Evolutionary conservation across 2,797 vertebrate species (phyloP).

Genomic region (Denticeps clupeoides): DNA sequence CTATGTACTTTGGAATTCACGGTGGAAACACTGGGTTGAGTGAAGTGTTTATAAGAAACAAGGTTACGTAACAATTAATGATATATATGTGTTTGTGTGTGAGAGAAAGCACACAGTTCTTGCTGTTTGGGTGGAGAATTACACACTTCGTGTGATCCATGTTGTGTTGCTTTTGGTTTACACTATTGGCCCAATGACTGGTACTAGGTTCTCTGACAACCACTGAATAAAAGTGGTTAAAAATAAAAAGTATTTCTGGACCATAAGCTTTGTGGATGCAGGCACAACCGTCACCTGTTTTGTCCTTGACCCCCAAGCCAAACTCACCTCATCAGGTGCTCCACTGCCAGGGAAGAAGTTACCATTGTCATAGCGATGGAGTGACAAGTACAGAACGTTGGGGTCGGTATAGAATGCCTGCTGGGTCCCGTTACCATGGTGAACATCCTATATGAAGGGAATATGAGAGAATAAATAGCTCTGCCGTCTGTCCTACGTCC

Average conservation of each 20-base stretch:
- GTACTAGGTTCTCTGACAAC: too few species aligned
- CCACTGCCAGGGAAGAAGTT: constrained; percentile 98
- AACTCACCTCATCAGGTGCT: constrained; percentile 79
- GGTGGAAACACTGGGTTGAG: too few species aligned
- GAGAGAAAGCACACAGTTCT: too few species aligned
- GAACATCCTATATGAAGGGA: constrained; percentile 70
- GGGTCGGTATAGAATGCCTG: constrained; percentile 93
- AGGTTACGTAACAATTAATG: not conserved
- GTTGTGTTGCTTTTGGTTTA: too few species aligned
- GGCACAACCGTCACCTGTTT: not conserved
- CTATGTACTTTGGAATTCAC: too few species aligned
- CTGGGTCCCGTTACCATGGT: constrained; percentile 94
- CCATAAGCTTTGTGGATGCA: not conserved
- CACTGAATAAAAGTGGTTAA: constrained; percentile 1
- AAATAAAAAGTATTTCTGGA: too few species aligned
- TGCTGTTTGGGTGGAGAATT: too few species aligned
- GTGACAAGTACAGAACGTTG: constrained; percentile 81
- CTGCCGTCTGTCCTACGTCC: too few species aligned
- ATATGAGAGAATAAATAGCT: not conserved
- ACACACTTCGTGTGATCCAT: too few species aligned
- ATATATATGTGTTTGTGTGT: too few species aligned
- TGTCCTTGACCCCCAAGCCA: not conserved
- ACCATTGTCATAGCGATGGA: constrained; percentile 93
- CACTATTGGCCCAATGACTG: too few species aligned
- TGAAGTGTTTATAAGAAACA: too few species aligned